Base-by-base conservation (phyloP, 2,888 invertebrate species). In the Ectobius pallidus region DNA sequence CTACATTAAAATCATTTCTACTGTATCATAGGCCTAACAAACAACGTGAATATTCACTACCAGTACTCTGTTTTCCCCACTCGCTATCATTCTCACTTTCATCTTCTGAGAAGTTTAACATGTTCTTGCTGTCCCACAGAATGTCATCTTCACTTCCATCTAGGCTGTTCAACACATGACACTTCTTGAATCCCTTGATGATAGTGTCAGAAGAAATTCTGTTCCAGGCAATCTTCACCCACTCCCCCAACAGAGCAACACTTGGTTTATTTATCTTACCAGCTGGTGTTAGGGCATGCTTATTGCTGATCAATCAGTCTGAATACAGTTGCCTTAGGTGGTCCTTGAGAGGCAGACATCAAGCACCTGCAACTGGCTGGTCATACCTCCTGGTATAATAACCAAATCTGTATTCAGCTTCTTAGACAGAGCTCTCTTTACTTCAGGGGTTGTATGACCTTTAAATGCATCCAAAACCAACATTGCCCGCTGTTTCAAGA, bases 341-440 rank as follows among this genome's bases (percentile, higher is more conserved):
- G 32, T 46, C 69, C 58, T 73, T 73, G 27, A 73, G 71, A 4
- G 73, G 75, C 69, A 73, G n/a, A 72, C 72, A 55, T 70, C 70
- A 34, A 73, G 63, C 18, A 69, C 44, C 63, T 74, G 72, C 2
- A 74, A 46, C 20, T 69, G 46, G 18, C 52, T 52, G 11, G 71
- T 71, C 67, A 74, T 75, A 20, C 71, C 75, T 52, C 73, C 75
- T 30, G 73, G 72, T 25, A 74, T 74, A 39, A 74, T 30, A 27
- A 72, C 72, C 32, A 73, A 46, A 25, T 74, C 72, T 2, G 74
- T 34, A n/a, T n/a, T n/a, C n/a, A n/a, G n/a, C n/a, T n/a, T n/a
- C n/a, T n/a, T n/a, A n/a, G n/a, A n/a, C n/a, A n/a, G n/a, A n/a
- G n/a, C n/a, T 16, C 73, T 72, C 25, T 69, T 72, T 16, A 75